These are phyloP conservation scores for Zaprionus lachaisei DNA, from an alignment of 1,140 invertebrate species.

Conservation along the genomic window DNA sequence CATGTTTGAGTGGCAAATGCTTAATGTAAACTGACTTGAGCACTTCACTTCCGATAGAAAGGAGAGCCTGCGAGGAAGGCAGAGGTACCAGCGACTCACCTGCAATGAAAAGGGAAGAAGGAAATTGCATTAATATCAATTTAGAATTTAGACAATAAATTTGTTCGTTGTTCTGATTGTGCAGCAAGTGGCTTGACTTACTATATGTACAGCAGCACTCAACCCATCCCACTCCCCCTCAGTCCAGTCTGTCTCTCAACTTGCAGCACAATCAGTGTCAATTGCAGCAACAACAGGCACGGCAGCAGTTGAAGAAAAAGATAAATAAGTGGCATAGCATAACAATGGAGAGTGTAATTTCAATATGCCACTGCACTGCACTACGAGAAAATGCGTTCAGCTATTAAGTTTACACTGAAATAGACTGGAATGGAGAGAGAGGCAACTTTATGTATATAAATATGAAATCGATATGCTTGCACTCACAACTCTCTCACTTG, in stretches of 20 bases:
- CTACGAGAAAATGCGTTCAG: not conserved
- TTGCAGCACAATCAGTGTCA: conserved; percentile 57
- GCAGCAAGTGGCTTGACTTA: not conserved
- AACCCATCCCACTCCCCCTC: not conserved
- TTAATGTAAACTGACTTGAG: conserved; percentile 31
- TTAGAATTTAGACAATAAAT: conserved; percentile 25
- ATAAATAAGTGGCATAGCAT: conserved; percentile 39
- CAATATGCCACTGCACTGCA: conserved; percentile 53
- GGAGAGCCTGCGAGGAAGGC: not conserved
- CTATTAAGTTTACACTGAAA: not conserved
- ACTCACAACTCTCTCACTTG: not conserved
- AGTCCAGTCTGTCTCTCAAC: not conserved
- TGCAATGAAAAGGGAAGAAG: conserved; percentile 34
- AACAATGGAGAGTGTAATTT: conserved; percentile 51
- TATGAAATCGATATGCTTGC: not conserved
- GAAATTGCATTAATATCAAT: conserved; percentile 46
- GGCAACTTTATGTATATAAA: not conserved
- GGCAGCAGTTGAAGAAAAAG: conserved; percentile 22
- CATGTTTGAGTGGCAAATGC: conserved; percentile 32
- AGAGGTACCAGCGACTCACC: conserved; percentile 35
- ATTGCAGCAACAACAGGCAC: conserved; percentile 34
- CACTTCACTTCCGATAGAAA: not conserved
- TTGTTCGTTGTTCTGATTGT: not conserved
- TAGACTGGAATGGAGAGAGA: not conserved
- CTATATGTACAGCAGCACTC: not conserved